Evolutionary conservation across 2,797 vertebrate species (phyloP).

Genomic region (Monodelphis domestica): DNA sequence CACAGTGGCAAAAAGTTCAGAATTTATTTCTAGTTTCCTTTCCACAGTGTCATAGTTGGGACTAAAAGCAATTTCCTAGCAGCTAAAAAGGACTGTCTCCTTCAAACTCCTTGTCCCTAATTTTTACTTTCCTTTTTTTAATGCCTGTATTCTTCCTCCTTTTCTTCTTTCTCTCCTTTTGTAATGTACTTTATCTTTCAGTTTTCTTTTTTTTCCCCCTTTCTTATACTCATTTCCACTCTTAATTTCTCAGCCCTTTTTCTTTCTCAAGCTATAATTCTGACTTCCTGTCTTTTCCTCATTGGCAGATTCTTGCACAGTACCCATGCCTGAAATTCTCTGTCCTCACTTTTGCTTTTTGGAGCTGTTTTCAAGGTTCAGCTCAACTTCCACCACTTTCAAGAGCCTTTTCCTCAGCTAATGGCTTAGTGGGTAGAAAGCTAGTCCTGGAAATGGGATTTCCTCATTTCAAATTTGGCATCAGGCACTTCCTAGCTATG

Average conservation of each 20-base stretch:
- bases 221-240: neutral
- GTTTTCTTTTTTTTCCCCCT: neutral
- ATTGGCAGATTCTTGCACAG: neutral
- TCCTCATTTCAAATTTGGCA: too few species aligned
- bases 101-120: neutral
- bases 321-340: neutral
- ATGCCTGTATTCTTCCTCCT: neutral
- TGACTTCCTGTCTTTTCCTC: neutral
- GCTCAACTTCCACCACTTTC: neutral
- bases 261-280: neutral
- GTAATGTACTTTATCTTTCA: neutral
- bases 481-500: too few species aligned
- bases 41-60: neutral
- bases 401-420: too few species aligned
- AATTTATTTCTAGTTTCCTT: too few species aligned
- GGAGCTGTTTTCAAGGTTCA: neutral
- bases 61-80: neutral
- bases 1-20: too few species aligned
- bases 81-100: neutral
- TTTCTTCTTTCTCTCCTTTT: neutral
- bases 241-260: neutral
- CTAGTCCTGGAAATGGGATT: too few species aligned
- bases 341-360: neutral
- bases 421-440: too few species aligned
- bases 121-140: neutral